phyloP scores from a whole-genome alignment of 2,888 invertebrate species.

The Epiblema foenella region DNA sequence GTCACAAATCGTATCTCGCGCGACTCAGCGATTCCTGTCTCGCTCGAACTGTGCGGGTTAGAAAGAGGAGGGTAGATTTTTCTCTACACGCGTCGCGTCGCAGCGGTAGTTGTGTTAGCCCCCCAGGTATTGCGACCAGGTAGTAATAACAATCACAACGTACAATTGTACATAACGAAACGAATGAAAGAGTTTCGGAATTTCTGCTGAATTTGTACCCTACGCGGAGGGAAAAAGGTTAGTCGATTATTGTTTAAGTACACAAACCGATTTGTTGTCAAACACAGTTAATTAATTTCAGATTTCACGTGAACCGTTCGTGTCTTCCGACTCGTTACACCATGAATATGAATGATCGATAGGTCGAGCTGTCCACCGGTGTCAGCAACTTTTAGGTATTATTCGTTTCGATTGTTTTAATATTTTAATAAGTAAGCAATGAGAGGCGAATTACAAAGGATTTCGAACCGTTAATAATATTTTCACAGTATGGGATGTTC shows the following conservation, averaged over 20 bases:
- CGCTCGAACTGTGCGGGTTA: too few species aligned
- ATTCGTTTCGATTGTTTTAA: not conserved
- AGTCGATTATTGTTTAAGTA: slow-evolving; percentile 19
- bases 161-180: too few species aligned
- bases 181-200: not conserved
- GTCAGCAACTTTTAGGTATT: slow-evolving; percentile 15
- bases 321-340: slow-evolving; percentile 69
- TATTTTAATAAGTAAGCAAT: not conserved
- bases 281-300: slow-evolving; percentile 62
- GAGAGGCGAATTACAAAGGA: not conserved
- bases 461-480: not conserved
- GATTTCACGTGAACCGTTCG: slow-evolving; percentile 56
- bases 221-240: not conserved
- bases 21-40: too few species aligned
- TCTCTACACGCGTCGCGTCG: too few species aligned
- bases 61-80: too few species aligned
- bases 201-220: slow-evolving; percentile 2
- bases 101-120: too few species aligned
- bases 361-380: slow-evolving; percentile 40
- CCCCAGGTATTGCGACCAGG: too few species aligned
- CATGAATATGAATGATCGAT: slow-evolving; percentile 65
- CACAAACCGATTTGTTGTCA: slow-evolving; percentile 50
- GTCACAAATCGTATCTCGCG: too few species aligned
- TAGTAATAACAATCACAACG: too few species aligned
- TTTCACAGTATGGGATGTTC: not conserved